These are phyloP conservation scores for Porites divaricata DNA, from an alignment of 92 coral and sea anemone species.

Conservation along the genomic window DNA sequence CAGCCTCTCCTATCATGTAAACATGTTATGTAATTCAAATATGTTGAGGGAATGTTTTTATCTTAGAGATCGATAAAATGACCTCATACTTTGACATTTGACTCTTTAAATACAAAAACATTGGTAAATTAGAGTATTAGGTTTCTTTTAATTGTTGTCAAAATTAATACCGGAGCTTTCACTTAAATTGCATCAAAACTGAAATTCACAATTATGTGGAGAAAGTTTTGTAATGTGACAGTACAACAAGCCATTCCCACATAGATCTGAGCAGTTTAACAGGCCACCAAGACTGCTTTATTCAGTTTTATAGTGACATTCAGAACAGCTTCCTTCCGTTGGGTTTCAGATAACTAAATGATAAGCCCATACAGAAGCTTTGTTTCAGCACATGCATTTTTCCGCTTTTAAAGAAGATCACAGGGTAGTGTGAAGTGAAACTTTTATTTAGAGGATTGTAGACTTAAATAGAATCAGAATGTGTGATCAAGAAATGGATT, in stretches of 20 bases:
- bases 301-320: not conserved
- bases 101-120: not conserved
- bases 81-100: not conserved
- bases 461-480: not conserved
- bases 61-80: not conserved
- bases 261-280: not conserved
- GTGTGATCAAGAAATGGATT: not conserved
- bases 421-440: not conserved
- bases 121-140: not conserved
- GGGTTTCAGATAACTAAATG: not conserved
- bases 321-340: slow-evolving; percentile 4
- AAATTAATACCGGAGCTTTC: not conserved
- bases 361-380: not conserved
- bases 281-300: too few species aligned
- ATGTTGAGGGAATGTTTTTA: not conserved
- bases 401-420: not conserved
- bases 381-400: not conserved
- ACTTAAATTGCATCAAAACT: not conserved
- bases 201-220: not conserved
- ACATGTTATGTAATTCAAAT: not conserved
- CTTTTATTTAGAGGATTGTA: not conserved
- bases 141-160: not conserved
- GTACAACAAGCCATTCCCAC: not conserved
- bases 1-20: not conserved
- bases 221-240: not conserved